Evolutionary conservation across 2,113 vertebrate species (phyloP), one percentile per base, ranked within the genome.

Genomic region (Lonchura striata): DNA sequence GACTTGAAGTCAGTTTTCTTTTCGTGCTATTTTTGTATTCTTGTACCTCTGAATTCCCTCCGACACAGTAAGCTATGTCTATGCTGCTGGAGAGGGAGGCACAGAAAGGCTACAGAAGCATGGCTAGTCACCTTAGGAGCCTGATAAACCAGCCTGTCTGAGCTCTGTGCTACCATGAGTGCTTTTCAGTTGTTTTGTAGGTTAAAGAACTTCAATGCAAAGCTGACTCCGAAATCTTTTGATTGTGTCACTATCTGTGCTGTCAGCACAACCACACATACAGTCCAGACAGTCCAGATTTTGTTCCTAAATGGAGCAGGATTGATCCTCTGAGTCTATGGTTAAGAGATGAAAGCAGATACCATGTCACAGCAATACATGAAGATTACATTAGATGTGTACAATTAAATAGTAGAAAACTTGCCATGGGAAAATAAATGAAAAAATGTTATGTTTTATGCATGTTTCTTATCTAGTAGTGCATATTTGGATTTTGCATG

Each of bases 231-330:
- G 52, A 82, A 84, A 47, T n/a, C 17, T 61, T 76, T 42, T 80
- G 37, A 72, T 39, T 27, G 15, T 1, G 1, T 21, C 39, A 19
- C 30, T 84, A 20, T 31, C 53, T 79, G 57, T 72, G 37, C 53
- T 53, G 31, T 76, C 63, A 70, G 27, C 1, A 1, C 31, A 86
- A 25, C 6, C 8, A 41, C 2, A 2, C 2, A 4, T n/a, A 22
- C 4, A 4, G 27, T 56, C 57, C 71, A 72, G 57, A 22, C 4
- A 4, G 27, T 56, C 57, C 71, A 72, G 57, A n/a, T 47, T 93
- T 93, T 74, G 23, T 8, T 88, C 68, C 63, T 82, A 86, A 80
- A 56, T 19, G 24, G 31, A 80, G 71, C 30, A 93, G 75, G 92
- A 81, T 23, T 22, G 31, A 83, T 70, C 24, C 53, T 90, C 49